A percentile compares a stretch with the other conserved stretches of the same genome.
These are phyloP conservation scores for Sanderia malayensis DNA, from an alignment of 30 jellyfish, hydroid and myxozoan genomes.

Conservation along the genomic window DNA sequence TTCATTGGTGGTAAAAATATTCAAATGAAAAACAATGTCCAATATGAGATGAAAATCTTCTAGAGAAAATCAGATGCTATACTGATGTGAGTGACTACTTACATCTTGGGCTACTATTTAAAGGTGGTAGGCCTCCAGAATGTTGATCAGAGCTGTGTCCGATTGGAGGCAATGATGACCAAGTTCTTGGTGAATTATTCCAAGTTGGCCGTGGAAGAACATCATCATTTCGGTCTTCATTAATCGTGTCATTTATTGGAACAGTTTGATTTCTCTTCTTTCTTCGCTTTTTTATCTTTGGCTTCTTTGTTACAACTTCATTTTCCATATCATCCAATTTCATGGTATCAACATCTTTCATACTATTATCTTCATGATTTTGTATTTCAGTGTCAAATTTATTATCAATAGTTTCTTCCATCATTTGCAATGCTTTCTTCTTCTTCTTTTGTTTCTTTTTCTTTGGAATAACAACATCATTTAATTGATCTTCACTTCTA, in stretches of 20 bases:
- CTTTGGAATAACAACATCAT: constrained; percentile 6
- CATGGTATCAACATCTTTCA: constrained; percentile 28
- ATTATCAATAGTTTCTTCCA: not conserved
- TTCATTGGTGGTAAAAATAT: too few relatives aligned
- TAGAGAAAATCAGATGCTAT: not conserved
- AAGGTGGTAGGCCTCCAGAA: constrained; percentile 57
- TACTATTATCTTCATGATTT: not conserved
- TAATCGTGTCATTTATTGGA: constrained; percentile 45
- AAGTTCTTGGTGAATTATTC: constrained; percentile 28
- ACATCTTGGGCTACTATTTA: constrained; percentile 1
- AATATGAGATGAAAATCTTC: too few relatives aligned
- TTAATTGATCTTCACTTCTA: not conserved
- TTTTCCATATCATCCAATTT: constrained; percentile 6
- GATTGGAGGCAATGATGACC: constrained; percentile 46
- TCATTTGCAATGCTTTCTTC: not conserved
- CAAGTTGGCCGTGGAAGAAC: constrained; percentile 35
- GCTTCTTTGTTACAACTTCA: constrained; percentile 8
- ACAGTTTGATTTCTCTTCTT: constrained; percentile 59
- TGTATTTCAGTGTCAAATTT: not conserved
- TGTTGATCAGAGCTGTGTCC: constrained; percentile 19
- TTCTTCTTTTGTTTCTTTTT: constrained; percentile 35
- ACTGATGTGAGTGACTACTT: not conserved
- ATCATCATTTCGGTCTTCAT: constrained; percentile 29
- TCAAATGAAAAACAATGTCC: too few relatives aligned
- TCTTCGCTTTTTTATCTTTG: constrained; percentile 43